phyloP scores from a whole-genome alignment of 2,113 vertebrate genomes.

The Xiphophorus couchianus region DNA sequence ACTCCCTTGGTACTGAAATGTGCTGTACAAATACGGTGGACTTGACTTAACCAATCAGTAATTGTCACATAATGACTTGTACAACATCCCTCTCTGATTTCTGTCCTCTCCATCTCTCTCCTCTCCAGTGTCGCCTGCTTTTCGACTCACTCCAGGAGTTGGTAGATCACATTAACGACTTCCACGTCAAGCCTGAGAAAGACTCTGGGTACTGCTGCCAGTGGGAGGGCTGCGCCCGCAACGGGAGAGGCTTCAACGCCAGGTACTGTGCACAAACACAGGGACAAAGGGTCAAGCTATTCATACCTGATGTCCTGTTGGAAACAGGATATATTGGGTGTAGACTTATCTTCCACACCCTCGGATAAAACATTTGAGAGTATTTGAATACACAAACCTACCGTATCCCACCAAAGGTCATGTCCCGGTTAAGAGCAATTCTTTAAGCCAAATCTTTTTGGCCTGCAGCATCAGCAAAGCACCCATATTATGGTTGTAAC shows the following conservation, averaged over 20 bases:
- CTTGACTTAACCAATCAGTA: background rate
- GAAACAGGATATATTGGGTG: background rate
- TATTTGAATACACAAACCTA: background rate
- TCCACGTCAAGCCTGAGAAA: conserved; percentile 94
- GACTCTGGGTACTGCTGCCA: conserved; percentile 95
- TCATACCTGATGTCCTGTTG: background rate
- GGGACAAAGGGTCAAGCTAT: background rate
- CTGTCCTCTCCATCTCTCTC: background rate
- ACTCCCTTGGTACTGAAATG: too few relatives aligned
- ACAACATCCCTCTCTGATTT: background rate
- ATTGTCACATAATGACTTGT: background rate
- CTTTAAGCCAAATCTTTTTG: background rate
- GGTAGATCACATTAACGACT: conserved; percentile 96
- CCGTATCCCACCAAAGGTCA: too few relatives aligned
- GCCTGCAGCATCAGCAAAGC: background rate
- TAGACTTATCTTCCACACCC: too few relatives aligned
- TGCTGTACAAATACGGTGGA: too few relatives aligned
- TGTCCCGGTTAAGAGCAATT: too few relatives aligned
- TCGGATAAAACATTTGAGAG: background rate
- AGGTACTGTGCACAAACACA: conserved; percentile 75
- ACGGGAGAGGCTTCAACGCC: conserved; percentile 94
- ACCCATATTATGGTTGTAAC: background rate
- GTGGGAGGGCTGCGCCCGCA: conserved; percentile 95
- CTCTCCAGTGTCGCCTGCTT: conserved; percentile 90
- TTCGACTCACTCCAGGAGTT: conserved; percentile 93